Evolutionary conservation across 2,888 invertebrate genomes (phyloP).

Genomic region (Oxycera nigricornis): DNA sequence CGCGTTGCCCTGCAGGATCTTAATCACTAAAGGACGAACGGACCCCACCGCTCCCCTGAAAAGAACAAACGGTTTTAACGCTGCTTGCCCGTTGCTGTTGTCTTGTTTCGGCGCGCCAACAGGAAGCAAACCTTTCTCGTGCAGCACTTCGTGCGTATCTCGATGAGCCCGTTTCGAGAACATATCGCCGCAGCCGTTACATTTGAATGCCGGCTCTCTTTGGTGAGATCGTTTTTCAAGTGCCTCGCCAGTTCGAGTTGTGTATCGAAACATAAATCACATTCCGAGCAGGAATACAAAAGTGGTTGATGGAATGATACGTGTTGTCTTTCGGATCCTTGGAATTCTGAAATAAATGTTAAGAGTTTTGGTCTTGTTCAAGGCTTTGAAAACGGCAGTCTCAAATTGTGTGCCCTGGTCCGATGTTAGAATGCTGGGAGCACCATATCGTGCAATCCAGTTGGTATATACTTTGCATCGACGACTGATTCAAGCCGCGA

Average conservation of each 20-base stretch:
- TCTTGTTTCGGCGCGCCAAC: background rate
- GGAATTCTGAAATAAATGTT: background rate
- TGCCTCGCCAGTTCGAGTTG: constrained; percentile 23
- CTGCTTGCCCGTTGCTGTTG: no score
- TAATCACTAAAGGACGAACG: no score
- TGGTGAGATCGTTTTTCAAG: constrained; percentile 23
- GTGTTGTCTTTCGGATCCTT: constrained; percentile 10
- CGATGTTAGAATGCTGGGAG: no score
- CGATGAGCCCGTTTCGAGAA: background rate
- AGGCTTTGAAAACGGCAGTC: no score
- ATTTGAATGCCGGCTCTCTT: background rate
- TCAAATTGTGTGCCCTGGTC: no score
- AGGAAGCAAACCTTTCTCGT: constrained; percentile 13
- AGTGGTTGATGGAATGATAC: constrained; percentile 24
- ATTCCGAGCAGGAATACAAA: constrained; percentile 21
- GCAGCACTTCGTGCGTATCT: constrained; percentile 18
- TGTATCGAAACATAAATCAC: constrained; percentile 1
- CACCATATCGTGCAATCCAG: no score
- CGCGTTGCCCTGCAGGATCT: no score
- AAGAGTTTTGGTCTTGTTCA: no score
- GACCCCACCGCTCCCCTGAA: no score
- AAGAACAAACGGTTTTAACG: no score
- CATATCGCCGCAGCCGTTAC: constrained; percentile 20
- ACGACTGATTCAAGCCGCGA: no score
- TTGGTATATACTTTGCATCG: no score